Conservation (phyloP, 2,113 vertebrate species). For the Pedetes capensis region DNA sequence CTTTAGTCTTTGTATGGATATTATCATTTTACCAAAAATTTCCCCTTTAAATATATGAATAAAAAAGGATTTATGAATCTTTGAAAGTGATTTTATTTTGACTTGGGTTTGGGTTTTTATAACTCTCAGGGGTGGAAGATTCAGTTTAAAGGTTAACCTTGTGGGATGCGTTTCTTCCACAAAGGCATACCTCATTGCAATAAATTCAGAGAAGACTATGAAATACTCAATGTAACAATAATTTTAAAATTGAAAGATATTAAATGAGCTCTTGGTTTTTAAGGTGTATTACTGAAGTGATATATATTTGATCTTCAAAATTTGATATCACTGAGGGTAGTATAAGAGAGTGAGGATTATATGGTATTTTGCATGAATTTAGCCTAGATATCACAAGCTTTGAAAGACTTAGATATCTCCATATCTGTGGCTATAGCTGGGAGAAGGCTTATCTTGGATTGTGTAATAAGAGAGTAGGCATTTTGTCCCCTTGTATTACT, state of each 20-base stretch:
- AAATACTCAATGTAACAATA: slow-evolving; percentile 24
- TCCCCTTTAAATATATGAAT: slow-evolving; percentile 33
- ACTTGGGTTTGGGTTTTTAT: slow-evolving; percentile 1
- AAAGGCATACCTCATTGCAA: not conserved
- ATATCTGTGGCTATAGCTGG: not conserved
- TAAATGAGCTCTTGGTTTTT: slow-evolving; percentile 36
- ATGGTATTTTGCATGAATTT: slow-evolving; percentile 42
- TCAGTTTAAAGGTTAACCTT: not conserved
- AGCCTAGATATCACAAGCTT: not conserved
- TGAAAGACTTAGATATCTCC: not conserved
- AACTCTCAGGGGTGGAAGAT: not conserved
- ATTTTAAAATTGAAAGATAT: slow-evolving; percentile 43
- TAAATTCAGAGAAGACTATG: not conserved
- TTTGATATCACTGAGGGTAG: slow-evolving; percentile 15
- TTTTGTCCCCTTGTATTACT: slow-evolving; percentile 4
- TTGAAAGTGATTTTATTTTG: slow-evolving; percentile 49
- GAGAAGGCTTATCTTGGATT: slow-evolving; percentile 14
- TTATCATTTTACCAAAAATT: slow-evolving; percentile 45
- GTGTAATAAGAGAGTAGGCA: not conserved
- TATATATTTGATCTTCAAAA: slow-evolving; percentile 17
- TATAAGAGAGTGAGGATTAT: slow-evolving; percentile 12
- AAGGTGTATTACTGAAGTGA: not conserved
- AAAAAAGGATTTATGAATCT: slow-evolving; percentile 30
- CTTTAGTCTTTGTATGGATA: slow-evolving; percentile 41
- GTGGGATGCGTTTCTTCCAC: not conserved